Percentiles rank a stretch among this genome's conserved stretches.
Evolutionary conservation across 2,797 vertebrate species (phyloP).

Genomic region (Percopsis omiscomaycus): DNA sequence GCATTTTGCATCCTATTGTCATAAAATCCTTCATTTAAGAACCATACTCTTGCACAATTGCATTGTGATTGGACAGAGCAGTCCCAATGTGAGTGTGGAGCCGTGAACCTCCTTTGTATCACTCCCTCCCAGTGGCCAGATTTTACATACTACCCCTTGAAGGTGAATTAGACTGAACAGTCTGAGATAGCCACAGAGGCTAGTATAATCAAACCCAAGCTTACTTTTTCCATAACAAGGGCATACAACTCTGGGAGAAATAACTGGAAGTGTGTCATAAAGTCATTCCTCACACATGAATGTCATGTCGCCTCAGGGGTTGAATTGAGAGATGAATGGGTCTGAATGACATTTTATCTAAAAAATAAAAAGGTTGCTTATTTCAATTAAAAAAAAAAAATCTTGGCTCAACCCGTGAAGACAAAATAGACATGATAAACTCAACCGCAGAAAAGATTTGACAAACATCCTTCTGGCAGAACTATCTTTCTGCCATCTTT

Average conservation of each 20-base stretch:
- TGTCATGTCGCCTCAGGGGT: slow-evolving; percentile 39
- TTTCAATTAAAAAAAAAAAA: slow-evolving; percentile 42
- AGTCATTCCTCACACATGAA: slow-evolving; percentile 59
- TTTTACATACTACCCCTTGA: slow-evolving; percentile 17
- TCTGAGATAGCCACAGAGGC: slow-evolving; percentile 31
- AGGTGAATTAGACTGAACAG: slow-evolving; percentile 27
- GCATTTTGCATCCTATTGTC: too few relatives aligned
- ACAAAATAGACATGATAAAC: not conserved
- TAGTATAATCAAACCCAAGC: slow-evolving; percentile 35
- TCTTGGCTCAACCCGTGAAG: slow-evolving; percentile 29
- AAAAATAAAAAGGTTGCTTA: slow-evolving; percentile 49
- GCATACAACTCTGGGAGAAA: slow-evolving; percentile 33
- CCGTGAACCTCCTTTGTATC: too few relatives aligned
- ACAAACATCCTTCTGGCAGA: too few relatives aligned
- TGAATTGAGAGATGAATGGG: slow-evolving; percentile 50
- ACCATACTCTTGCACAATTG: too few relatives aligned
- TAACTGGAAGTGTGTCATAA: slow-evolving; percentile 52
- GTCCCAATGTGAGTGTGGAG: too few relatives aligned
- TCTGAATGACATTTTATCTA: slow-evolving; percentile 36
- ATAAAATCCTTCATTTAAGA: too few relatives aligned
- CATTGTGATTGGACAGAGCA: too few relatives aligned
- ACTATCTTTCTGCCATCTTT: too few relatives aligned
- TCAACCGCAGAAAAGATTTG: too few relatives aligned
- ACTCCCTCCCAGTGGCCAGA: too few relatives aligned
- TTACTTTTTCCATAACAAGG: slow-evolving; percentile 62